Evolutionary conservation across 2,113 vertebrate genomes (phyloP).

Genomic region (Burhinus bistriatus): DNA sequence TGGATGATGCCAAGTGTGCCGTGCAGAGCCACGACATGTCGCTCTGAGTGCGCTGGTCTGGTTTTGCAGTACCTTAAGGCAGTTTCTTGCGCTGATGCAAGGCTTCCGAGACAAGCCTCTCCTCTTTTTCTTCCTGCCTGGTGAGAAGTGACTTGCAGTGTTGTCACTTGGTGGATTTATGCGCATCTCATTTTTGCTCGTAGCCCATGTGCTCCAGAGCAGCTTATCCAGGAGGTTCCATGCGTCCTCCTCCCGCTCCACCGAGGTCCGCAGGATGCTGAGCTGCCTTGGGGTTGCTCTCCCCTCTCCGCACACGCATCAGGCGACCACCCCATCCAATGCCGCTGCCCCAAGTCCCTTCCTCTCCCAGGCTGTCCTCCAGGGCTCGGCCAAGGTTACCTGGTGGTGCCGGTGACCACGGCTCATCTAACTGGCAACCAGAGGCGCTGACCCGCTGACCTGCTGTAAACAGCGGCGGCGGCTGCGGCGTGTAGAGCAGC

Average conservation of each 20-base stretch:
- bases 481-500: fast-evolving
- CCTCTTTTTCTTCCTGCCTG: not conserved
- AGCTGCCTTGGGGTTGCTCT: not conserved
- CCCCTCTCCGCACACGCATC: not conserved
- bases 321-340: not conserved
- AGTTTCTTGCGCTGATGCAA: not conserved
- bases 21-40: fast-evolving
- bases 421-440: fast-evolving
- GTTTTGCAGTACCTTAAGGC: not conserved
- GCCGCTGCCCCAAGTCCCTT: fast-evolving
- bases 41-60: not conserved
- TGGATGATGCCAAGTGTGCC: fast-evolving
- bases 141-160: not conserved
- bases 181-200: not conserved
- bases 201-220: not conserved
- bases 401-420: fast-evolving
- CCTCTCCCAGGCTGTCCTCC: not conserved
- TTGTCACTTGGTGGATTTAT: not conserved
- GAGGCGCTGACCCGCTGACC: not conserved
- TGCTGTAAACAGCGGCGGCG: fast-evolving
- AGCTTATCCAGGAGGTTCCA: not conserved
- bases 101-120: not conserved
- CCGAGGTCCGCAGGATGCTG: fast-evolving
- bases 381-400: fast-evolving
- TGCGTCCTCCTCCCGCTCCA: not conserved